A percentile compares a stretch with the other conserved stretches of the same genome.
phyloP scores from a whole-genome alignment of 2,888 invertebrate species.

The Ctena decussata region DNA sequence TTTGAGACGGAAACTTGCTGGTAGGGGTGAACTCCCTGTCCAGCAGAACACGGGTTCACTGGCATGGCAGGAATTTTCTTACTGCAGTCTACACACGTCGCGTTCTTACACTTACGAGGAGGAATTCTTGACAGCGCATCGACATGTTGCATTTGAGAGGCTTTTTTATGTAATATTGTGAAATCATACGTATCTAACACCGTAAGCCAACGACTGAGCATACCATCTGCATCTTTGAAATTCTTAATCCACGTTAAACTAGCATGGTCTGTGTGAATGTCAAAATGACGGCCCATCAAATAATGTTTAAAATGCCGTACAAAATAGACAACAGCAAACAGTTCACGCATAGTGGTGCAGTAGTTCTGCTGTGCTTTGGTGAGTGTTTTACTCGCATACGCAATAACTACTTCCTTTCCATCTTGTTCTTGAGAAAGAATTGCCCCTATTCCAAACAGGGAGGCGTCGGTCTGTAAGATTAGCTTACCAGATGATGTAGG shows the following conservation, averaged over 20 bases:
- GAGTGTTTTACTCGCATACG: conserved; percentile 38
- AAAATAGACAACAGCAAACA: conserved; percentile 49
- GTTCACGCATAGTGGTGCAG: conserved; percentile 46
- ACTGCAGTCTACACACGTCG: not conserved
- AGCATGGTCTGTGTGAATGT: conserved; percentile 37
- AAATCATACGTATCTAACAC: conserved; percentile 43
- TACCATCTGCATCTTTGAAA: conserved; percentile 50
- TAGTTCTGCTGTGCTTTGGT: conserved; percentile 24
- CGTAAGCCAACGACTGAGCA: conserved; percentile 18
- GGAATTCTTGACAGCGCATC: conserved; percentile 4
- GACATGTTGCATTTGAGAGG: not conserved
- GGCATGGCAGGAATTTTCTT: not conserved
- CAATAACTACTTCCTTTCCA: conserved; percentile 28
- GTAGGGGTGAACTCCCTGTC: not conserved
- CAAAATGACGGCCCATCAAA: conserved; percentile 29
- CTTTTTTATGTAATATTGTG: conserved; percentile 25
- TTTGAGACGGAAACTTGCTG: not conserved
- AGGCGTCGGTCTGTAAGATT: conserved; percentile 43
- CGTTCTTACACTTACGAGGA: not conserved
- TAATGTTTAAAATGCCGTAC: conserved; percentile 33
- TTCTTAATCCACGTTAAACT: conserved; percentile 33
- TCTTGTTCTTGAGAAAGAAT: conserved; percentile 42
- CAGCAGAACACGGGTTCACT: not conserved
- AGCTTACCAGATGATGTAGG: conserved; percentile 8
- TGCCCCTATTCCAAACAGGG: conserved; percentile 28